These are phyloP conservation scores for Agonopterix arenella DNA, from an alignment of 2,888 invertebrate species.

Conservation along the genomic window DNA sequence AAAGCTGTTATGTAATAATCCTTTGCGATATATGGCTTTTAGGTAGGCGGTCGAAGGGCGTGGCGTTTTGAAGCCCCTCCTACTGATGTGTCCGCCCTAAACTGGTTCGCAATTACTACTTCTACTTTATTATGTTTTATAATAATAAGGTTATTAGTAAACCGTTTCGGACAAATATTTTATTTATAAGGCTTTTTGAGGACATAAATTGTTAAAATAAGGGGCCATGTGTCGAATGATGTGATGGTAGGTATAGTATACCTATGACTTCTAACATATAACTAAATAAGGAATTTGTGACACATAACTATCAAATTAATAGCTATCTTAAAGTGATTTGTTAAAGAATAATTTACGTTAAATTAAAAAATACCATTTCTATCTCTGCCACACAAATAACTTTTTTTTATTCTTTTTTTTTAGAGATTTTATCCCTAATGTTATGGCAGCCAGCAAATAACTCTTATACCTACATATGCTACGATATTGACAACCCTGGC, in stretches of 20 bases:
- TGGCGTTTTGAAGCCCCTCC: constrained; percentile 41
- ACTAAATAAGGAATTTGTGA: too few relatives aligned
- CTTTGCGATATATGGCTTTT: background rate
- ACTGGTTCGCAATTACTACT: constrained; percentile 37
- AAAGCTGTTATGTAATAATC: background rate
- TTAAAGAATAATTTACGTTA: too few relatives aligned
- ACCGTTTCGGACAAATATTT: background rate
- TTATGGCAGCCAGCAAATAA: too few relatives aligned
- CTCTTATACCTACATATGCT: too few relatives aligned
- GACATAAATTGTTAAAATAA: background rate
- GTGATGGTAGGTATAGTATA: background rate
- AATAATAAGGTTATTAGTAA: background rate
- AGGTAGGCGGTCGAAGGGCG: constrained; percentile 45
- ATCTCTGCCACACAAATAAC: too few relatives aligned
- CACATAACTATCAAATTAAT: too few relatives aligned
- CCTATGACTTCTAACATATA: background rate
- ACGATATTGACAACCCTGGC: too few relatives aligned
- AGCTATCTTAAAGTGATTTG: too few relatives aligned
- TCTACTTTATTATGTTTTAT: background rate
- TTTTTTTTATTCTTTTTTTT: too few relatives aligned
- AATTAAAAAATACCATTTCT: too few relatives aligned
- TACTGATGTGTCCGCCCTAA: constrained; percentile 33
- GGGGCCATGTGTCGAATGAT: constrained; percentile 6
- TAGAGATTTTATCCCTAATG: too few relatives aligned
- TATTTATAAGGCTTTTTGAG: constrained; percentile 2